A percentile compares a stretch with the other conserved stretches of the same genome.
Evolutionary conservation across 2,888 invertebrate species (phyloP).

Genomic region (Sepioteuthis lessoniana): DNA sequence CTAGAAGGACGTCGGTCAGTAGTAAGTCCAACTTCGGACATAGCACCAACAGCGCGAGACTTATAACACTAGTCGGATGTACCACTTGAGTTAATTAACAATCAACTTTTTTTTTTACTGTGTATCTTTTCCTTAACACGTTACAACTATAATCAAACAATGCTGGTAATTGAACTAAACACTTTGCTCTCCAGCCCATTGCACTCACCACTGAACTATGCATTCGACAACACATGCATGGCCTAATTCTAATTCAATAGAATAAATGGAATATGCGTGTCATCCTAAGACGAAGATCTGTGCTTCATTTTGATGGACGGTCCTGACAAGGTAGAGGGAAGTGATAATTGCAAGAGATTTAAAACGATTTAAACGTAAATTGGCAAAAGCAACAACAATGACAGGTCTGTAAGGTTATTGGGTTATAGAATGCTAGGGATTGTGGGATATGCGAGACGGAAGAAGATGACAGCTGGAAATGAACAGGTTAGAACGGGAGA

Average conservation of each 20-base stretch:
- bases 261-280: constrained; percentile 23
- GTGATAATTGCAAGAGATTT: neutral
- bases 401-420: neutral
- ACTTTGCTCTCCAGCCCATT: neutral
- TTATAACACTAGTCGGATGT: too few relatives aligned
- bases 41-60: too few relatives aligned
- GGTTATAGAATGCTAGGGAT: neutral
- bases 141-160: too few relatives aligned
- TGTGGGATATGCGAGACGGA: too few relatives aligned
- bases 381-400: neutral
- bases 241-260: neutral
- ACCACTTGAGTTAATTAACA: too few relatives aligned
- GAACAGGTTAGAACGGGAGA: too few relatives aligned
- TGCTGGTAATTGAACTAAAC: too few relatives aligned
- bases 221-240: neutral
- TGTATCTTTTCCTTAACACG: too few relatives aligned
- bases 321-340: constrained; percentile 18
- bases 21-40: too few relatives aligned
- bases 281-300: neutral
- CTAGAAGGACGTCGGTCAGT: too few relatives aligned
- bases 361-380: constrained; percentile 5
- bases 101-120: too few relatives aligned
- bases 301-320: neutral
- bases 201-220: neutral
- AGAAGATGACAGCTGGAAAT: too few relatives aligned